Evolutionary conservation across 1,140 invertebrate genomes (phyloP), one percentile per base, ranked within the genome.

Genomic region (Brachionus paranguensis): DNA sequence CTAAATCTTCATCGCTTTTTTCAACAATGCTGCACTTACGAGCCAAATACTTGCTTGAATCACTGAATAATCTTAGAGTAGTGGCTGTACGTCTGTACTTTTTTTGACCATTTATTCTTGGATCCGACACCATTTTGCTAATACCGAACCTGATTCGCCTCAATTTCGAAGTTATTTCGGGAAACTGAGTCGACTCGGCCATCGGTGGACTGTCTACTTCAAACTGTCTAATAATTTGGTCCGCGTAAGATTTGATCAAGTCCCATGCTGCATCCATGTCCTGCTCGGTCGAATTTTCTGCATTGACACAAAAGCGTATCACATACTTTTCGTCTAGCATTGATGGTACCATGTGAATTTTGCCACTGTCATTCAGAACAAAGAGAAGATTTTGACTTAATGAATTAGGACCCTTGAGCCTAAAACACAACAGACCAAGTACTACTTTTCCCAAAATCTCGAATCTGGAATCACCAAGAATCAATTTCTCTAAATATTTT

Each of bases 261-360:
- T 93, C 92, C 95, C 96, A 98, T 2, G 96, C 96, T 86, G 93
- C 92, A 86, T 93, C 92, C 85, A 99, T 94, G 89, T 99, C 96
- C 78, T 93, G 92, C 20, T 94, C 93, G 0, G 92, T 93, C 20
- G 96, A 95, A 88, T 96, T 93, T 88, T 97, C 95, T 3, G 95
- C 93, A 72, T 96, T 95, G 0, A 98, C 94, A 86, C 96, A 87
- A 86, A 90, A 74, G 29, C 83, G 97, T 86, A 99, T 99, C 2
- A 92, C 89, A 87, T 94, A 97, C 24, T 74, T 84, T 41, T 97
- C 95, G 87, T 95, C 94, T 1, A 91, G 87, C 41, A 97, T 93
- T 43, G 96, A 95, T 0, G 96, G 96, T 3, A 99, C 95, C 96
- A 99, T 98, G 88, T 99, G 97, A 74, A 99, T 90, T 88, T 95